Conservation (phyloP, 2,113 vertebrate genomes). For the Lophius piscatorius region DNA sequence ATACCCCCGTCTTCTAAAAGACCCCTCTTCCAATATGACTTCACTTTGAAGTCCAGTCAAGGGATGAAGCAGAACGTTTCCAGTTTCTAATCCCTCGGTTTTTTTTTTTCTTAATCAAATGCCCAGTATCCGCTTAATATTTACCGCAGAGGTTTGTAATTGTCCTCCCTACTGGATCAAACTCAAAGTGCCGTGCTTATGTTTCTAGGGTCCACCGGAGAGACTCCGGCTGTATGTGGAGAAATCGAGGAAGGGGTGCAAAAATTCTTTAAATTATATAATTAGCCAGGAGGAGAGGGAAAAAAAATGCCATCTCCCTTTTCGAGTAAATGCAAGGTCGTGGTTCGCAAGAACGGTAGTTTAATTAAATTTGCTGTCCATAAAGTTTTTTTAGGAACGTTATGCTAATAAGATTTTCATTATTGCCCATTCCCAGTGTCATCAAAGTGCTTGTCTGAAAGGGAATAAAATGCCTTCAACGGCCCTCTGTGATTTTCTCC, state of each 20-base stretch:
- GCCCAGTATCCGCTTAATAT: constrained; percentile 67
- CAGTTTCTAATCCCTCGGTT: constrained; percentile 64
- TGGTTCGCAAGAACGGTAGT: constrained; percentile 45
- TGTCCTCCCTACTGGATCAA: constrained; percentile 62
- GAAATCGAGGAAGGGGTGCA: constrained; percentile 18
- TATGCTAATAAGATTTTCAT: constrained; percentile 79
- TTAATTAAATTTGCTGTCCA: constrained; percentile 80
- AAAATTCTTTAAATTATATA: constrained; percentile 53
- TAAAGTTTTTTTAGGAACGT: constrained; percentile 72
- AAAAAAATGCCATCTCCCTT: constrained; percentile 37
- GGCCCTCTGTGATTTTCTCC: constrained; percentile 38
- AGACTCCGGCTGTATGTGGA: constrained; percentile 12
- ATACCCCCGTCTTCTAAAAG: constrained; percentile 16
- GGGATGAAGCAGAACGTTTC: constrained; percentile 67
- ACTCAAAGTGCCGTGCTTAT: constrained; percentile 42
- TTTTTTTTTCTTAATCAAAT: constrained; percentile 65
- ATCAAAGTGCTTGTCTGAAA: constrained; percentile 66
- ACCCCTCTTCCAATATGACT: constrained; percentile 23
- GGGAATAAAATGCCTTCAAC: constrained; percentile 42
- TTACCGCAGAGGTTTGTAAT: constrained; percentile 66
- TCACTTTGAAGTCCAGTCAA: constrained; percentile 75
- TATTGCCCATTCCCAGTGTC: constrained; percentile 65
- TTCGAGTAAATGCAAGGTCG: constrained; percentile 58
- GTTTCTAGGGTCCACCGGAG: constrained; percentile 45
- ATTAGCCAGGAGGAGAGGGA: constrained; percentile 62